phyloP scores from a whole-genome alignment of 23 tunicate species.

The Aplidium turbinatum region DNA sequence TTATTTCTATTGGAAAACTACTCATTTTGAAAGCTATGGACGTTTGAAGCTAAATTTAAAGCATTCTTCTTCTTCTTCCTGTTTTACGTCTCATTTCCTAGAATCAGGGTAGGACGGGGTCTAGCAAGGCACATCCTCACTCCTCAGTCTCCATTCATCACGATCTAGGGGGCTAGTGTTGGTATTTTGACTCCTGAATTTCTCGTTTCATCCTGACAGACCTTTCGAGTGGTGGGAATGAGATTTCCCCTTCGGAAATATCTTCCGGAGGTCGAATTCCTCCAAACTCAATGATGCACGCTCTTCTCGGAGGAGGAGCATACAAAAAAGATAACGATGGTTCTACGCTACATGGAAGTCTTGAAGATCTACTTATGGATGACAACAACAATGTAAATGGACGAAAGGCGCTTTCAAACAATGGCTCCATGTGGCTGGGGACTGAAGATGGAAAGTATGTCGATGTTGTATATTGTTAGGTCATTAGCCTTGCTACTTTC shows the following conservation, averaged over 20 bases:
- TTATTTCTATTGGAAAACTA: too few relatives aligned
- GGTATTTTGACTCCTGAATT: too few relatives aligned
- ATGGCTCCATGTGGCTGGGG: conserved; percentile 91
- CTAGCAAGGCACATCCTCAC: too few relatives aligned
- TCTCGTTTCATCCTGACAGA: too few relatives aligned
- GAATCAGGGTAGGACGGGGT: too few relatives aligned
- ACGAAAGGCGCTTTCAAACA: conserved; percentile 22
- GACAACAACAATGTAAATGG: conserved; percentile 16
- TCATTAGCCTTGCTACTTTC: too few relatives aligned
- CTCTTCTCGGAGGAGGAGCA: conserved; percentile 45
- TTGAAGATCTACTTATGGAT: conserved; percentile 69
- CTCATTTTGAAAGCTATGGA: too few relatives aligned
- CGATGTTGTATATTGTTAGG: background rate
- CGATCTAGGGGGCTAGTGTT: too few relatives aligned
- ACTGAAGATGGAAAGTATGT: conserved; percentile 94
- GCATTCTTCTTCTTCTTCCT: too few relatives aligned
- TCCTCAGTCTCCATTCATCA: too few relatives aligned
- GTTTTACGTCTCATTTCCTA: too few relatives aligned
- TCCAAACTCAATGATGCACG: conserved; percentile 36
- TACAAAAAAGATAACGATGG: conserved; percentile 68
- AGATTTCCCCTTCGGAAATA: background rate
- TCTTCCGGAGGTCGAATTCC: background rate
- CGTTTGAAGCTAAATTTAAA: too few relatives aligned
- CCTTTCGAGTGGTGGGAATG: background rate
- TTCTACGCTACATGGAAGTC: conserved; percentile 81